A percentile compares a stretch with the other conserved stretches of the same genome.
Evolutionary conservation across 2,888 invertebrate species (phyloP).

Genomic region (Drosophila mayaguana): DNA sequence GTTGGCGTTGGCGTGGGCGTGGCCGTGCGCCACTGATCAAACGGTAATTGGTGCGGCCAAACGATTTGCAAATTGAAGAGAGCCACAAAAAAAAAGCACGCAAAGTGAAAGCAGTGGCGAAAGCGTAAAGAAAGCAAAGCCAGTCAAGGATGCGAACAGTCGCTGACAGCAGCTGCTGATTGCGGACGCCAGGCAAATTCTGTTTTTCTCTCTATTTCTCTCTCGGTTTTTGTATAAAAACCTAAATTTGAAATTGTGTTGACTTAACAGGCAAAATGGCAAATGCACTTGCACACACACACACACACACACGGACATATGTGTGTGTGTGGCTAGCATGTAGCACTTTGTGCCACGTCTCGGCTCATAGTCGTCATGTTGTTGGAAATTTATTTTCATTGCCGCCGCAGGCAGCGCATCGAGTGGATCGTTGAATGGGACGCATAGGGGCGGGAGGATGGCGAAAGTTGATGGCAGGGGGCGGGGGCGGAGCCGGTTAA

Average conservation of each 20-base stretch:
- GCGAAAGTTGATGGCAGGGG: neutral
- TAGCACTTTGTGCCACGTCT: conserved; percentile 75
- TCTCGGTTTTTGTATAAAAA: conserved; percentile 70
- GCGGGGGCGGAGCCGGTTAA: neutral
- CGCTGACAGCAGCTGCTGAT: conserved; percentile 14
- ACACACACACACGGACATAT: neutral
- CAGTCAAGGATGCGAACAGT: conserved; percentile 40
- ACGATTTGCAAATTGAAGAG: conserved; percentile 71
- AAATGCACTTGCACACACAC: conserved; percentile 55
- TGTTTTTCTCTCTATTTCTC: neutral
- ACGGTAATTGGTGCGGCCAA: conserved; percentile 73
- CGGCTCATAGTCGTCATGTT: conserved; percentile 74
- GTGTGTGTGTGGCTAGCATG: conserved; percentile 35
- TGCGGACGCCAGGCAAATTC: conserved; percentile 48
- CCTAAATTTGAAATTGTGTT: conserved; percentile 79
- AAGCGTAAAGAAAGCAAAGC: conserved; percentile 4
- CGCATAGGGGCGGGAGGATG: neutral
- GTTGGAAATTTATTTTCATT: conserved; percentile 77
- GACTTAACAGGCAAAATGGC: conserved; percentile 73
- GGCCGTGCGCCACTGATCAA: conserved; percentile 50
- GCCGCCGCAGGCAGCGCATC: conserved; percentile 71
- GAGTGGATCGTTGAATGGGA: conserved; percentile 19
- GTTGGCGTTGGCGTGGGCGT: neutral
- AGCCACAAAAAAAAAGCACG: neutral
- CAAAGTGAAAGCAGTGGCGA: too few species aligned